A percentile compares a stretch with the other conserved stretches of the same genome.
phyloP scores from a whole-genome alignment of 2,797 vertebrate species.

The Bradypus variegatus region DNA sequence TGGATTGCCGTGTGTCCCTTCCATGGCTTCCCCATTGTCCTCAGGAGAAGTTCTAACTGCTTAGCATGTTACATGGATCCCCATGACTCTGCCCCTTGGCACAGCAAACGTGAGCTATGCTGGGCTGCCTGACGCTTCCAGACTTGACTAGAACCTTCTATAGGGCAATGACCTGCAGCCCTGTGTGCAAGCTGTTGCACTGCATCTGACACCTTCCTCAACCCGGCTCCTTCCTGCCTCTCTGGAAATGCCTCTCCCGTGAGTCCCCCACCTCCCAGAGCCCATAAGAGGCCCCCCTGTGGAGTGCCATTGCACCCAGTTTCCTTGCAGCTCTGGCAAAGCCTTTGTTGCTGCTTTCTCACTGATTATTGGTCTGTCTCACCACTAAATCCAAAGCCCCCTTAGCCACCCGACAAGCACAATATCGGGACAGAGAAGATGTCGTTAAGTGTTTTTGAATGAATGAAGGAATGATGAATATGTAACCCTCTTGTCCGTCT shows the following conservation, averaged over 20 bases:
- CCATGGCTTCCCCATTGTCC: neutral
- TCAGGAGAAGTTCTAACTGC: neutral
- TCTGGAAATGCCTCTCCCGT: neutral
- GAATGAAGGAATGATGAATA: neutral
- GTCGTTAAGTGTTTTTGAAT: neutral
- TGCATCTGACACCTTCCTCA: too few species aligned
- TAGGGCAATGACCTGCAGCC: neutral
- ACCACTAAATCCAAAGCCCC: neutral
- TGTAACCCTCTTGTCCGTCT: neutral
- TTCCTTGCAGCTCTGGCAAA: neutral
- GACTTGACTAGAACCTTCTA: too few species aligned
- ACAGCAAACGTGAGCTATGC: neutral
- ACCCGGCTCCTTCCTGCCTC: neutral
- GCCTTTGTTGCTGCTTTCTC: neutral
- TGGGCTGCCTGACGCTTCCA: neutral
- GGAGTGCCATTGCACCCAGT: accelerated
- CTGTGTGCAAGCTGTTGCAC: accelerated
- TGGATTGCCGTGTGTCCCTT: accelerated
- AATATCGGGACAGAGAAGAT: neutral
- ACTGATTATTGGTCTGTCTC: neutral
- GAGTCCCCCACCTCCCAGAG: too few species aligned
- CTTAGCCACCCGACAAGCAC: neutral
- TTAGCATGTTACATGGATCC: neutral
- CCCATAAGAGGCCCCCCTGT: too few species aligned
- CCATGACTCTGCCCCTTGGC: too few species aligned